Evolutionary conservation across 2,797 vertebrate species (phyloP), one percentile per base, ranked within the genome.

Genomic region (Molossus molossus): DNA sequence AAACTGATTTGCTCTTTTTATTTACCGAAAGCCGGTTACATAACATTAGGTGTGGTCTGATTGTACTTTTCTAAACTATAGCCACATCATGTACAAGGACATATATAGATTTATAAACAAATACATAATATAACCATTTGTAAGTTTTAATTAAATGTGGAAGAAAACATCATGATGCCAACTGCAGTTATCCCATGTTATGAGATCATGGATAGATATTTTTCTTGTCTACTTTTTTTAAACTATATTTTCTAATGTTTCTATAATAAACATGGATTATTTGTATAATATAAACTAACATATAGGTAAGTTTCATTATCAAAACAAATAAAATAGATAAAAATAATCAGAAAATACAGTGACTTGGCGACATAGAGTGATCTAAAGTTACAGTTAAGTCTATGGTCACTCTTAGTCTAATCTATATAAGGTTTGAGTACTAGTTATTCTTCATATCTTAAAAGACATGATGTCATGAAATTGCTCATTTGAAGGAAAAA

Each of bases 11-110:
- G 3, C 27, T 15, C 20, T 57, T 82, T 73, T 70, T 33, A 57
- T 25, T 80, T 37, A 77, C 27, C 48, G 76, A 75, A 94, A 94
- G 29, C n/a, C 73, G 0, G 9, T 75, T 65, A 76, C 15, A 83
- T 92, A 93, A 57, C 69, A 81, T 60, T 94, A 75, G 1, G 9
- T n/a, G 9, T 57, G 9, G 5, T 82, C 58, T 94, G 40, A 53
- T 57, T 94, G 10, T 58, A n/a, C 76, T 76, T 93, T 92, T 92
- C 40, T 70, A 75, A 96, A 79, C 29, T n/a, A 55, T 5, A 76
- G 10, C 12, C 0, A 55, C 11, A 37, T 76, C 23, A 27, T 45
- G 4, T 40, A 29, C 5, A 27, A 33, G 10, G 1, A 55, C 14
- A 67, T 45, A 50, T 57, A 79, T 60, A 83, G 4, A 82, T 67